Base-by-base conservation (phyloP, 1,140 invertebrate species). In the Orius insidiosus region DNA sequence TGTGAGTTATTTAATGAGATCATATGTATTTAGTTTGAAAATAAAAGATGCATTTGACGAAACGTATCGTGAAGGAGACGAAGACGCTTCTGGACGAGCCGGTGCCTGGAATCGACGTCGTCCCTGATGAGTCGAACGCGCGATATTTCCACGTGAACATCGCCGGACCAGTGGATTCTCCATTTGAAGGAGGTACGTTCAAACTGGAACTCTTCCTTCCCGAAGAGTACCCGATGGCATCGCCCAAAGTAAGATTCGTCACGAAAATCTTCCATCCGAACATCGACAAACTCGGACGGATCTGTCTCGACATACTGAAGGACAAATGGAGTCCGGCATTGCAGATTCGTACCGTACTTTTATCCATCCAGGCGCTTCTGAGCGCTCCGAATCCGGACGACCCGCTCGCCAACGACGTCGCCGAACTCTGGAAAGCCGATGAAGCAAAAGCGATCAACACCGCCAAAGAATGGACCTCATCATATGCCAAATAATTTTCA, bases 361-460 rank as follows among this genome's bases (percentile, higher is more conserved):
- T 97, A 30, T 95, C 92, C 13, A 96, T 97, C 68, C 93, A 97
- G 68, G 93, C 93, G 48, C 70, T 97, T 52, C 66, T 97, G 48
- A 94, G 88, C 60, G 92, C 92, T 49, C 93, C 93, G 15, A 97
- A 97, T 72, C 93, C 93, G 13, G 93, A 97, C 64, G 93, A 97
- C 71, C 93, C 93, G 19, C 67, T 97, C 58, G 89, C 87, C 45
- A 95, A 95, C 68, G 89, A 93, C 68, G 90, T 97, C 50, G 93
- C 93, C 46, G 89, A 96, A 65, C 74, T 92, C 55, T 97, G 93
- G 93, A 97, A 96, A 72, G 75, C 81, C 50, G 93, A 93, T 65
- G 87, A 94, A 68, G 80, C 75, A 53, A 85, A 95, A 68, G 95
- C 95, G 54, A 97, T 98, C 64, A 77, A 85, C 59, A 87, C 87